Percentiles rank a stretch among this genome's conserved stretches.
These are phyloP conservation scores for Dermatemys mawii DNA, from an alignment of 2,113 vertebrate genomes.

Conservation along the genomic window DNA sequence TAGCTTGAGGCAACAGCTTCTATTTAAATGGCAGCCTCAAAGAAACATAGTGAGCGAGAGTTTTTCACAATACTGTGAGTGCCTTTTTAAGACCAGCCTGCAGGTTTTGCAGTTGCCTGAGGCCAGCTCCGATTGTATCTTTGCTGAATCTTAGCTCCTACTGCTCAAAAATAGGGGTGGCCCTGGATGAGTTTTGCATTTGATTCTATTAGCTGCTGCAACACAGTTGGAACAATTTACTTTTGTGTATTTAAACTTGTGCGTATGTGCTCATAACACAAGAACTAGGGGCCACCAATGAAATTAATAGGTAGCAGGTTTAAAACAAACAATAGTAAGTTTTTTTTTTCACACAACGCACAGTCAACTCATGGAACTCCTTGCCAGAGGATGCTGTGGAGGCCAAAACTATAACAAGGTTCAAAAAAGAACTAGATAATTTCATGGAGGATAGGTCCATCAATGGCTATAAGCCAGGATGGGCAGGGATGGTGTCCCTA, in stretches of 20 bases:
- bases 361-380: no score
- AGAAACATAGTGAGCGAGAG: background rate
- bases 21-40: background rate
- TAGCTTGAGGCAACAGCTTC: conserved; percentile 7
- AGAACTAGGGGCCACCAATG: no score
- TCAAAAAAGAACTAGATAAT: no score
- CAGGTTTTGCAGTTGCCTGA: background rate
- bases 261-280: no score
- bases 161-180: background rate
- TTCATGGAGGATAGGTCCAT: no score
- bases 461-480: no score
- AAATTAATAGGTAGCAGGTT: no score
- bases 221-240: background rate
- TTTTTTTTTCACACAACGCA: no score
- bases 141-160: conserved; percentile 14
- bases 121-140: conserved; percentile 25
- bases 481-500: no score
- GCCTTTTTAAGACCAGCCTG: conserved; percentile 31
- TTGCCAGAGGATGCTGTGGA: no score
- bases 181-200: background rate
- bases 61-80: conserved; percentile 4
- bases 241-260: background rate
- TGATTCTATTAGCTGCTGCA: conserved; percentile 39
- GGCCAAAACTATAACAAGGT: no score
- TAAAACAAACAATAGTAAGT: no score